Percentiles rank a stretch among this genome's conserved stretches.
These are phyloP conservation scores for Malthinus flaveolus DNA, from an alignment of 2,888 invertebrate species.

Conservation along the genomic window DNA sequence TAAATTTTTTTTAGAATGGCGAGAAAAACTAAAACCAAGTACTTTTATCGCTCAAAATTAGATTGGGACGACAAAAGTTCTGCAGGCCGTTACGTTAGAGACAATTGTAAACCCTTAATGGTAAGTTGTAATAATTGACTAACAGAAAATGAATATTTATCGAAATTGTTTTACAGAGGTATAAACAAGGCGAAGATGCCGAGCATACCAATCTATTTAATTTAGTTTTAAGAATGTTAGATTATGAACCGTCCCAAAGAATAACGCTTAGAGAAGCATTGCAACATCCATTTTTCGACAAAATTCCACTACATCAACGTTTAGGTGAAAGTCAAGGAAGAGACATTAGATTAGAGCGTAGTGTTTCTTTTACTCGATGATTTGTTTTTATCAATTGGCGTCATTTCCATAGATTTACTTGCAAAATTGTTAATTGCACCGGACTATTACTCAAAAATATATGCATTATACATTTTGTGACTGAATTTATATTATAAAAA, in stretches of 20 bases:
- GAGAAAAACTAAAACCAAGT: constrained; percentile 92
- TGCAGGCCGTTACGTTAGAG: constrained; percentile 95
- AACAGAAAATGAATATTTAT: background rate
- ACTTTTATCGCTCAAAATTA: constrained; percentile 96
- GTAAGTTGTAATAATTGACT: constrained; percentile 60
- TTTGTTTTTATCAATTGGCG: background rate
- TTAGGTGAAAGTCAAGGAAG: constrained; percentile 62
- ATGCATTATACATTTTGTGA: background rate
- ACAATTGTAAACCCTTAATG: constrained; percentile 94
- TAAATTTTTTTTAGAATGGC: constrained; percentile 66
- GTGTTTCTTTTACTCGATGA: constrained; percentile 76
- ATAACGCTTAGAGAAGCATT: constrained; percentile 87
- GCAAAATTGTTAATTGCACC: background rate
- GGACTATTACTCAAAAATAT: background rate
- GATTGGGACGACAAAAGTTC: constrained; percentile 98
- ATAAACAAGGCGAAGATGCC: constrained; percentile 82
- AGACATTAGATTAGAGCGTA: constrained; percentile 64
- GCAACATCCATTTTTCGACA: constrained; percentile 90
- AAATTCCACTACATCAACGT: constrained; percentile 77
- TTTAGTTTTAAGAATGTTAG: constrained; percentile 92
- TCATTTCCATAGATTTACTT: background rate
- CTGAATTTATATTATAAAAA: background rate
- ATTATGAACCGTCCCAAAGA: constrained; percentile 92
- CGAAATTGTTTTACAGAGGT: constrained; percentile 68
- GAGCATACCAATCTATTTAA: constrained; percentile 95